Evolutionary conservation across 2,888 invertebrate species (phyloP).

Genomic region (Dioctria rufipes): DNA sequence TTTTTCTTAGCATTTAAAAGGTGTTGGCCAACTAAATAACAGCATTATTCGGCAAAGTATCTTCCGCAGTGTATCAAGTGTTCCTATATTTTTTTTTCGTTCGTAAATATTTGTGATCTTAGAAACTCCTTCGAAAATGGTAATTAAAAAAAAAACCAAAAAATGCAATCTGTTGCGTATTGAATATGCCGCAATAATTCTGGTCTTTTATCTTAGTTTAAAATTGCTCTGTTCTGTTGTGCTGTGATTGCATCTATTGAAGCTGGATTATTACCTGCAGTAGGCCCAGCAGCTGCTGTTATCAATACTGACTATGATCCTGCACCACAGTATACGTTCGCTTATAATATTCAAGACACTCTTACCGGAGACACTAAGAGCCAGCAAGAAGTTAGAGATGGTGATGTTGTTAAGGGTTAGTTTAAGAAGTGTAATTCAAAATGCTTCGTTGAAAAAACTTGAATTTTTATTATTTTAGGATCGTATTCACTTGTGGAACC

Average conservation of each 20-base stretch:
- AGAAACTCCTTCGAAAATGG: conserved; percentile 4
- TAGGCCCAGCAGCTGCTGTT: conserved; percentile 62
- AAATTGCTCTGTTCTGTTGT: conserved; percentile 61
- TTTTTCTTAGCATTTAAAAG: conserved; percentile 19
- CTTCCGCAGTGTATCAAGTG: conserved; percentile 19
- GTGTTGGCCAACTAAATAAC: conserved; percentile 10
- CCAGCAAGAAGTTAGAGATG: conserved; percentile 74
- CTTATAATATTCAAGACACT: conserved; percentile 79
- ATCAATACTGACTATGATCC: conserved; percentile 65
- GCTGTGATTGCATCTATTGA: conserved; percentile 61
- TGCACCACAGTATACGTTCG: conserved; percentile 78
- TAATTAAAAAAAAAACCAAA: neutral
- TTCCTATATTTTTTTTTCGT: neutral
- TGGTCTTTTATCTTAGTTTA: conserved; percentile 16
- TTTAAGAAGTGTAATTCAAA: neutral
- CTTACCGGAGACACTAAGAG: conserved; percentile 76
- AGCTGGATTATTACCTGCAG: conserved; percentile 61
- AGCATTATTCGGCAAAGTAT: conserved; percentile 16
- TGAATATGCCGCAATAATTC: neutral
- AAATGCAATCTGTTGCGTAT: neutral
- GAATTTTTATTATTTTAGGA: conserved; percentile 57
- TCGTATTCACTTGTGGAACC: conserved; percentile 70
- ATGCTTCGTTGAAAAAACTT: neutral
- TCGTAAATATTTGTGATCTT: neutral
- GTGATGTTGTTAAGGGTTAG: conserved; percentile 75